Conservation (phyloP, 1,140 invertebrate species). For the Caerostris extrusa region DNA sequence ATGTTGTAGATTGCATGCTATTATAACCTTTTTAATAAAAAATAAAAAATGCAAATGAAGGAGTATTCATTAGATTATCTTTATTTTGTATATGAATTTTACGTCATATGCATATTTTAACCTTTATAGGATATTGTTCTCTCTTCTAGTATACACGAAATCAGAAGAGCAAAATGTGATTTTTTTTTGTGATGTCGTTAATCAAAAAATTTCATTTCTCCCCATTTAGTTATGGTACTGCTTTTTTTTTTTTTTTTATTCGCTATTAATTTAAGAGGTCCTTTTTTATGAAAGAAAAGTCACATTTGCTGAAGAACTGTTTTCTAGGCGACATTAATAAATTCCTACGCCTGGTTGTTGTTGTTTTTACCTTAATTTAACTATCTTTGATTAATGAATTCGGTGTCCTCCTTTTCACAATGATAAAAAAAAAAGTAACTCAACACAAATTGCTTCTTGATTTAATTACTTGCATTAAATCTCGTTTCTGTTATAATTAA, state of each 20-base stretch:
- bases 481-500: neutral
- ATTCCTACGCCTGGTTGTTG: neutral
- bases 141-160: too few relatives aligned
- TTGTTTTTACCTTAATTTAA: neutral
- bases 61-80: too few relatives aligned
- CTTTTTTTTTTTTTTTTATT: neutral
- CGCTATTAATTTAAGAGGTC: neutral
- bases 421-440: neutral
- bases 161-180: neutral
- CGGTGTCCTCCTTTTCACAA: too few relatives aligned
- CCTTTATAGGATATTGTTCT: too few relatives aligned
- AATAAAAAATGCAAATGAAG: too few relatives aligned
- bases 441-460: neutral
- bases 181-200: neutral
- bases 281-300: neutral
- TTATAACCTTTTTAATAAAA: too few relatives aligned
- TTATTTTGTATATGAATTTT: too few relatives aligned
- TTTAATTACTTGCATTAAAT: slow-evolving; percentile 31
- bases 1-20: too few relatives aligned
- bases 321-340: neutral
- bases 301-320: neutral
- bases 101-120: too few relatives aligned
- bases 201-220: neutral
- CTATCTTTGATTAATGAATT: slow-evolving; percentile 22
- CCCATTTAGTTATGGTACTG: neutral